Base-by-base conservation (phyloP, 2,888 invertebrate genomes). In the Blastobasis adustella region DNA sequence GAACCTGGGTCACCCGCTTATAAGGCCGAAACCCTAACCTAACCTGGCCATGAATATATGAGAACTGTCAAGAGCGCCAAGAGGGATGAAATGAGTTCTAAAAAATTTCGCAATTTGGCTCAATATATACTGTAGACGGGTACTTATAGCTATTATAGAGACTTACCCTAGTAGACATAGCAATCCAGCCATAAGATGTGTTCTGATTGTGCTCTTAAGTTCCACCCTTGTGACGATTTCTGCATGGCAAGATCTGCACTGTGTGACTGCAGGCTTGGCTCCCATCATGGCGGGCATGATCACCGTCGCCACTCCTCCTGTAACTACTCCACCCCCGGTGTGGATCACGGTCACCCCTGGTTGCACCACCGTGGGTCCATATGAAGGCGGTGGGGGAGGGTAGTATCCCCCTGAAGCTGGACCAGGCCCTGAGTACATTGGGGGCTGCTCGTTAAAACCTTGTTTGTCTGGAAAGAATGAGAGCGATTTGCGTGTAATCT, bases 151-250 rank as follows among this genome's bases (percentile, higher is more conserved):
- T 23, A 23, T 23, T 23, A 23, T 39, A 5, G 46, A 49, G 9
- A 60, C 65, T 61, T 58, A 71, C 70, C 63, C 63, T 36, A 68
- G 10, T 10, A 69, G 45, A 56, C 88, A 89, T 7, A 89, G 63
- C 4, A 88, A 45, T 10, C 77, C 52, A 5, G 89, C 89, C 49
- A 82, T 73, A 4, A 89, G 60, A 65, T 89, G 89, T 1, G 90
- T 90, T 47, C 76, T 79, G 4, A 79, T 74, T 0, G 79, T 76
- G 8, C 89, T 66, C 50, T 67, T 75, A 50, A 62, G 66, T 52
- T 65, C 63, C 43, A 85, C 61, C 39, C 73, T 72, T 0, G 88
- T 87, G n/a, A 76, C 63, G 6, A 81, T 72, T 40, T 69, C 77
- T 10, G 70, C 71, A 23, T 79, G 75, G 48, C 89, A 89, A 1